These are phyloP conservation scores for Daboia siamensis DNA, from an alignment of 2,113 vertebrate species.

Conservation along the genomic window DNA sequence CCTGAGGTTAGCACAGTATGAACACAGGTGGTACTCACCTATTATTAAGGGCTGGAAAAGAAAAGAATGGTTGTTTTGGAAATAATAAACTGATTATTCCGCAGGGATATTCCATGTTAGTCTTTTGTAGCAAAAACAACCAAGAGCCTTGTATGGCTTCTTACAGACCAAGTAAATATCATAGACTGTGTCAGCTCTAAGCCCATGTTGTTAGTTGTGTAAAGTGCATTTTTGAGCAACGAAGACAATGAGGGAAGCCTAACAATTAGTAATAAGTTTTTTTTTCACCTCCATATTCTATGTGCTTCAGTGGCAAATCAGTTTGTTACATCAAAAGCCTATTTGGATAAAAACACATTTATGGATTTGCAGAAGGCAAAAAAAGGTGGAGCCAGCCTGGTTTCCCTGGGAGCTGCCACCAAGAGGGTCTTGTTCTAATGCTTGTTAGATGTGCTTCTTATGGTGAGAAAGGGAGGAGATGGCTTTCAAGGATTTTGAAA, in stretches of 20 bases:
- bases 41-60: background rate
- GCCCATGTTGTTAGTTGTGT: background rate
- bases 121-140: background rate
- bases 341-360: background rate
- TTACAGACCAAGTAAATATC: background rate
- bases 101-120: background rate
- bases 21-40: background rate
- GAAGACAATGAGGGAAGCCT: background rate
- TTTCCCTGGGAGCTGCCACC: background rate
- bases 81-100: background rate
- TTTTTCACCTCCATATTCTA: background rate
- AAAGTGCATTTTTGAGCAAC: background rate
- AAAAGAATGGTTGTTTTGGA: conserved; percentile 7
- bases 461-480: background rate
- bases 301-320: background rate
- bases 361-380: background rate
- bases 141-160: background rate
- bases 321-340: background rate
- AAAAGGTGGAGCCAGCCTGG: background rate
- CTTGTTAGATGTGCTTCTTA: background rate
- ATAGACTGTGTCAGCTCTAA: background rate
- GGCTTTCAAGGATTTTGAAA: background rate
- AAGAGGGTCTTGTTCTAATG: background rate
- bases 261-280: background rate
- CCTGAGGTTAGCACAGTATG: background rate